Conservation (phyloP, 2,888 invertebrate species). For the Himalopsyche tibetana region DNA sequence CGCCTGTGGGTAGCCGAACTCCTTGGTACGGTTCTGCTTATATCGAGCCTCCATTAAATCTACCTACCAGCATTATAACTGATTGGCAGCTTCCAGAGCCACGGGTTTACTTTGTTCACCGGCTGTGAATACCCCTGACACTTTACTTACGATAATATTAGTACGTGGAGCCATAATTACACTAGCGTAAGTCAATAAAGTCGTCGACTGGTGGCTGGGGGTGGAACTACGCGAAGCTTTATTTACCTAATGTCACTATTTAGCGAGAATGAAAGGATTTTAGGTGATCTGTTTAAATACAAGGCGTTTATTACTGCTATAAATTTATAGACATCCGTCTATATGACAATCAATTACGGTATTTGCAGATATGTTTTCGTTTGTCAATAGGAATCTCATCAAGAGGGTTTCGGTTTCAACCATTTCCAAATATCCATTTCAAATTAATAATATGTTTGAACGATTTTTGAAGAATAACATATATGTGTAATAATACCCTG, state of each 20-base stretch:
- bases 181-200: slow-evolving; percentile 15
- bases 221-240: not conserved
- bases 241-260: slow-evolving; percentile 15
- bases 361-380: too few species aligned
- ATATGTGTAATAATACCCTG: too few species aligned
- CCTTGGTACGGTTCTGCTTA: too few species aligned
- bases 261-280: slow-evolving; percentile 7
- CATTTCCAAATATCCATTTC: too few species aligned
- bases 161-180: slow-evolving; percentile 10
- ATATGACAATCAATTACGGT: too few species aligned
- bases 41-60: too few species aligned
- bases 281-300: slow-evolving; percentile 17
- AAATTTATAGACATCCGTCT: not conserved
- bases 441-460: too few species aligned
- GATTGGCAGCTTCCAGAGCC: not conserved
- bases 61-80: too few species aligned
- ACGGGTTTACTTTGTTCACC: slow-evolving; percentile 16
- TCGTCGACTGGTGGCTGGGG: not conserved
- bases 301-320: not conserved
- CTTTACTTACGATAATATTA: slow-evolving; percentile 24
- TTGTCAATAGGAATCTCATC: too few species aligned
- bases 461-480: too few species aligned
- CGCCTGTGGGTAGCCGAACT: too few species aligned
- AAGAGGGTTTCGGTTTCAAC: too few species aligned
- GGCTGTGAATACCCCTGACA: slow-evolving; percentile 22